Percentiles rank a stretch among this genome's conserved stretches.
Conservation (phyloP, 92 coral and sea anemone genomes). For the Actinernus sp. region DNA sequence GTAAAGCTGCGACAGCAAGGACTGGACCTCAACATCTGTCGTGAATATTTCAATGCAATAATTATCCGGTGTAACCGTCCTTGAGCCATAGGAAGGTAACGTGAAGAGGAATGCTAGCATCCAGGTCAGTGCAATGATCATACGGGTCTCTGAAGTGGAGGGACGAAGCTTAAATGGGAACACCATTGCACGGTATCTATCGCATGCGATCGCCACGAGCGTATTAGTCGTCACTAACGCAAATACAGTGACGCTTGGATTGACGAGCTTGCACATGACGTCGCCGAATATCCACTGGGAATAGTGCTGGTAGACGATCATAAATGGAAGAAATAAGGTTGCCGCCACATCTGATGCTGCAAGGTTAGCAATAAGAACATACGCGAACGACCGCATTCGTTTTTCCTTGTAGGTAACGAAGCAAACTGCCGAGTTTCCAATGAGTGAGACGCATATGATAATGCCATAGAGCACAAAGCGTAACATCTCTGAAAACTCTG, state of each 20-base stretch:
- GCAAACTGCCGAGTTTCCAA: conserved; percentile 70
- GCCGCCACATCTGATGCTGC: conserved; percentile 79
- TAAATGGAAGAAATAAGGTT: conserved; percentile 59
- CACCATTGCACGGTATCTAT: conserved; percentile 81
- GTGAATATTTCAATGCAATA: conserved; percentile 63
- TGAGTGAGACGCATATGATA: conserved; percentile 48
- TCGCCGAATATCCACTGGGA: conserved; percentile 74
- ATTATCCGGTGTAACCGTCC: conserved; percentile 7
- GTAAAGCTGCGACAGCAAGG: conserved; percentile 44
- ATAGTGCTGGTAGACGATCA: conserved; percentile 34
- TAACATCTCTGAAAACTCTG: conserved; percentile 14
- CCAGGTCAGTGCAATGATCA: conserved; percentile 69
- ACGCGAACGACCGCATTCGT: conserved; percentile 72
- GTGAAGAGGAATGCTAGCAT: conserved; percentile 72
- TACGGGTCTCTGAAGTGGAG: conserved; percentile 76
- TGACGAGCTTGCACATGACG: conserved; percentile 69
- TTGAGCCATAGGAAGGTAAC: conserved; percentile 74
- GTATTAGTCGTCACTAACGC: conserved; percentile 81
- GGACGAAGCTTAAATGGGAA: conserved; percentile 79
- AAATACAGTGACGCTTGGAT: conserved; percentile 76
- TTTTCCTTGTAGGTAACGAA: conserved; percentile 56
- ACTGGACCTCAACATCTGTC: conserved; percentile 24
- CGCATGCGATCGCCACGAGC: conserved; percentile 87
- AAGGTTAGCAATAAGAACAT: conserved; percentile 70
- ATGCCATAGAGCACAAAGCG: conserved; percentile 43